Conservation (phyloP, 2,113 vertebrate genomes). For the Oncorhynchus mykiss region DNA sequence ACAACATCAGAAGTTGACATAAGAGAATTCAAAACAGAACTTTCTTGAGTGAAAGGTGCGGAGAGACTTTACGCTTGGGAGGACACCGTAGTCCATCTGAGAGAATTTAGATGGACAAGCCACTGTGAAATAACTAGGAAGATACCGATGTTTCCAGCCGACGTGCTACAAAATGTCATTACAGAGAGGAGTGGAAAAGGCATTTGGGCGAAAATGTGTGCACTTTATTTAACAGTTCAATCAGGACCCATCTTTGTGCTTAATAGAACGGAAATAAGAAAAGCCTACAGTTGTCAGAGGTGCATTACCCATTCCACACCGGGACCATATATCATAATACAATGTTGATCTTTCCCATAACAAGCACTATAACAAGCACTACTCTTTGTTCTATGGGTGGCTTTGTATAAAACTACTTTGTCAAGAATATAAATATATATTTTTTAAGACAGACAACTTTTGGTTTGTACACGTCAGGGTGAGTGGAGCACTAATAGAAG, state of each 20-base stretch:
- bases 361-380: not conserved
- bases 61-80: not conserved
- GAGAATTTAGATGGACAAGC: slow-evolving; percentile 17
- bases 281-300: slow-evolving; percentile 32
- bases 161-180: slow-evolving; percentile 30
- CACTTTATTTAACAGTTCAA: slow-evolving; percentile 45
- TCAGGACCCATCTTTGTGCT: slow-evolving; percentile 18
- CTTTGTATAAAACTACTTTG: not conserved
- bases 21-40: not conserved
- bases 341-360: not conserved
- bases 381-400: not conserved
- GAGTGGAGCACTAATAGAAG: not conserved
- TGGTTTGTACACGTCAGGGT: not conserved
- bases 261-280: slow-evolving; percentile 42
- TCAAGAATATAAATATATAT: not conserved
- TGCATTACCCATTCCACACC: slow-evolving; percentile 21
- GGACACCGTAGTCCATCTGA: not conserved
- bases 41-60: not conserved
- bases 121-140: not conserved
- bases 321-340: slow-evolving; percentile 22
- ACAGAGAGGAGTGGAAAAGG: slow-evolving; percentile 12
- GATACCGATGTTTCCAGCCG: slow-evolving; percentile 15
- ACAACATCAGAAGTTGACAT: not conserved
- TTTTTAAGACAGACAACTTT: not conserved
- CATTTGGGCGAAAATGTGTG: slow-evolving; percentile 19